Conservation (phyloP, 53 echinoderm and acorn worm genomes). For the Echinarachnius parma region DNA sequence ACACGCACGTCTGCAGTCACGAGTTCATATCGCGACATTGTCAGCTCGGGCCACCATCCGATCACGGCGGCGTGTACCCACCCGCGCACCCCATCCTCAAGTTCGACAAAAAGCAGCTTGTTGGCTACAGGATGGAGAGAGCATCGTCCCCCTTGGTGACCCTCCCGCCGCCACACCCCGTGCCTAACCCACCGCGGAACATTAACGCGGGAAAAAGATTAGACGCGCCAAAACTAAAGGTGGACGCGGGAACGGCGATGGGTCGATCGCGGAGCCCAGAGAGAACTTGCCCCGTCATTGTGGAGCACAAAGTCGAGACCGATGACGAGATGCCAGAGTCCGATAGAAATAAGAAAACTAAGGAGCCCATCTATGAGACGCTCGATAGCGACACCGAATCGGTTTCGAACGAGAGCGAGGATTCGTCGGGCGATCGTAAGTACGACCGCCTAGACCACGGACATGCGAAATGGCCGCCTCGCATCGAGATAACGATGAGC, state of each 20-base stretch:
- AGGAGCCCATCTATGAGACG: constrained; percentile 50
- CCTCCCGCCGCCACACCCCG: not conserved
- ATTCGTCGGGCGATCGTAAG: not conserved
- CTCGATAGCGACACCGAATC: constrained; percentile 43
- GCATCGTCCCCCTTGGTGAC: too few relatives aligned
- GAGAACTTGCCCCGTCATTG: not conserved
- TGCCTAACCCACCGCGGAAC: not conserved
- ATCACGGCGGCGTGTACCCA: not conserved
- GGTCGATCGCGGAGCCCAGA: not conserved
- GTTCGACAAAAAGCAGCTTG: not conserved
- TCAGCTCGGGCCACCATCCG: not conserved
- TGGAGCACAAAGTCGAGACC: not conserved
- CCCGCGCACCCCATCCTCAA: not conserved
- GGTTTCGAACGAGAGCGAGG: constrained; percentile 15
- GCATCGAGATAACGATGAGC: not conserved
- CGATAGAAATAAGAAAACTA: not conserved
- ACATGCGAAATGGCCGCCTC: not conserved
- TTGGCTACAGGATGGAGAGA: not conserved
- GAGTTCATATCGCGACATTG: too few relatives aligned
- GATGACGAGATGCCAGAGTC: not conserved
- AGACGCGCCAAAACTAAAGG: not conserved
- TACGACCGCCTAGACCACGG: constrained; percentile 9
- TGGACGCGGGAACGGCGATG: not conserved
- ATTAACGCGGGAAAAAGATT: not conserved
- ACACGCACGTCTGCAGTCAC: constrained; percentile 34